Evolutionary conservation across 2,888 invertebrate species (phyloP), one percentile per base, ranked within the genome.

Genomic region (Caenorhabditis sp.): DNA sequence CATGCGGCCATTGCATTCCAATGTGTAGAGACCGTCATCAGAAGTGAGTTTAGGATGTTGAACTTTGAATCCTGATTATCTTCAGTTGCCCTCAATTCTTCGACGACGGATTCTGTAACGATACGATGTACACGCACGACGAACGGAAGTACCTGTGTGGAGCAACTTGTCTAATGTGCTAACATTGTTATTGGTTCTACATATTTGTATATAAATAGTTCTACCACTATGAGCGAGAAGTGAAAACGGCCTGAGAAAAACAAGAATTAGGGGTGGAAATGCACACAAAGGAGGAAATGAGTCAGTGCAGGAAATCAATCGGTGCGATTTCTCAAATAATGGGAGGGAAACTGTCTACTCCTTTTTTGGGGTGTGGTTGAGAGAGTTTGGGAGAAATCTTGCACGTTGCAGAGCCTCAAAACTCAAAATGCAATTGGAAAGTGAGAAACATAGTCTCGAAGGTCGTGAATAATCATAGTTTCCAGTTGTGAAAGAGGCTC

Each of bases 21-120:
- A 76, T 72, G 58, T 88, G 88, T 68, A 74, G 87, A 31, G 87
- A 88, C 70, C 66, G 88, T 38, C 88, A 88, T 82, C 79, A 84
- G 35, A 87, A 85, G 88, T 88, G 35, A 84, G 84, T 61, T 2
- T 0, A 3, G 8, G 19, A 10, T 44, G 14, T 14, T 38, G 0
- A 35, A 35, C 35, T 28, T 16, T 19, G n/a, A 22, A 14, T 7
- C 47, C 12, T 35, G 6, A 22, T 12, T 24, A 22, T 22, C 14
- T 85, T 66, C 72, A 88, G 88, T 31, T 88, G 88, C 49, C 76
- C 72, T 19, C 83, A 88, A 61, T 86, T 82, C 81, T 70, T 68
- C 28, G 54, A 73, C 22, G 88, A 88, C 47, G 88, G 86, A 12
- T 88, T 88, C 85, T 88, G 88, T 66, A 72, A 77, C 41, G 87